phyloP scores from a whole-genome alignment of 2,888 invertebrate species.

The Metacarcinus magister region DNA sequence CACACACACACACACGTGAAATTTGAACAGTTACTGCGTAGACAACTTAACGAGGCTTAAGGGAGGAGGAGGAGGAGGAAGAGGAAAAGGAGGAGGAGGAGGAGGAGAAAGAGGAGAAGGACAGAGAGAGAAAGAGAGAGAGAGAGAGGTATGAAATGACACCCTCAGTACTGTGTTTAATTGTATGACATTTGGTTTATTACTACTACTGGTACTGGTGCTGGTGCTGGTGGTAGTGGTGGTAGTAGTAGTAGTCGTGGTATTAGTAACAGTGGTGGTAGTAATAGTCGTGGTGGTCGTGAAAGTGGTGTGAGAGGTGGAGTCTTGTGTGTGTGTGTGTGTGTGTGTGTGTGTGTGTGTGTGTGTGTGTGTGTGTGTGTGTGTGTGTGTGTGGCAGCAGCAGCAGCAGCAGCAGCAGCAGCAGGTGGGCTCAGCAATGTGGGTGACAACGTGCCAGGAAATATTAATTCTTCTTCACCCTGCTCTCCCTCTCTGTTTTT shows the following conservation, averaged over 20 bases:
- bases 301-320: not conserved
- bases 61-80: not conserved
- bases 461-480: not conserved
- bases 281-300: not conserved
- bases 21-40: not conserved
- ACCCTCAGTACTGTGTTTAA: not conserved
- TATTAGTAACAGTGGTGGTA: not conserved
- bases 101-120: slow-evolving; percentile 22
- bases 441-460: slow-evolving; percentile 4
- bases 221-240: no score
- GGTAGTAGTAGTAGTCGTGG: not conserved
- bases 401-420: not conserved
- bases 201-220: not conserved
- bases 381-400: not conserved
- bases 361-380: no score
- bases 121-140: slow-evolving; percentile 16
- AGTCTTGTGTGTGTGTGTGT: no score
- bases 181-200: not conserved
- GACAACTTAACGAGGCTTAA: not conserved
- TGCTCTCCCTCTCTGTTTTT: not conserved
- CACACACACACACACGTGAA: slow-evolving; percentile 16
- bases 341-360: slow-evolving; percentile 53
- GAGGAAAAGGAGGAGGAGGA: not conserved
- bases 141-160: not conserved
- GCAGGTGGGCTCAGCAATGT: slow-evolving; percentile 12